Conservation (phyloP, 2,888 invertebrate species). For the Neuroscelio doddi region DNA sequence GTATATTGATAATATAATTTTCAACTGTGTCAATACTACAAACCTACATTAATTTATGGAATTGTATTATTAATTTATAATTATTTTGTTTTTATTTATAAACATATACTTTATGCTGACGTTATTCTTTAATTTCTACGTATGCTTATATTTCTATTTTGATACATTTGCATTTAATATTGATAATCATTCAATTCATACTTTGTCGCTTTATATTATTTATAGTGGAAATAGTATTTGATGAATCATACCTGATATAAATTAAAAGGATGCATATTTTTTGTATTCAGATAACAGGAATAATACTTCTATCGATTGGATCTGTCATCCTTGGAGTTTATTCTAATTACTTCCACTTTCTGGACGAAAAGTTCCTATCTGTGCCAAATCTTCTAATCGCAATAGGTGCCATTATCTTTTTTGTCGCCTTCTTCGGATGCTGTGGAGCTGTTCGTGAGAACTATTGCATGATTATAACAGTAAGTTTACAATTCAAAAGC, state of each 20-base stretch:
- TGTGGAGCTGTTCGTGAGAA: slow-evolving; percentile 91
- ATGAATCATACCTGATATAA: too few relatives aligned
- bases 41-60: too few relatives aligned
- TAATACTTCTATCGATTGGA: slow-evolving; percentile 84
- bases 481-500: slow-evolving; percentile 75
- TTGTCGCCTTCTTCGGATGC: slow-evolving; percentile 90
- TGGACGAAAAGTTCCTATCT: slow-evolving; percentile 81
- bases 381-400: slow-evolving; percentile 79
- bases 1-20: slow-evolving; percentile 10
- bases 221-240: too few relatives aligned
- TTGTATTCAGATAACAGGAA: slow-evolving; percentile 83
- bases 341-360: slow-evolving; percentile 79
- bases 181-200: too few relatives aligned
- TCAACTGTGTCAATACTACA: slow-evolving; percentile 14
- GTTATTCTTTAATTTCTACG: too few relatives aligned
- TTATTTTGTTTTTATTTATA: too few relatives aligned
- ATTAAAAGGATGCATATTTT: too few relatives aligned
- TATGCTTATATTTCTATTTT: too few relatives aligned
- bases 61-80: too few relatives aligned
- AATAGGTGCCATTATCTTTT: slow-evolving; percentile 79
- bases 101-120: too few relatives aligned
- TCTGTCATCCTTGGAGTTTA: slow-evolving; percentile 80
- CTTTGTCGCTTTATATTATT: too few relatives aligned
- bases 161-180: too few relatives aligned
- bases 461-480: slow-evolving; percentile 85